Base-by-base conservation (phyloP, 2,888 invertebrate genomes). In the Calliopum simillimum region DNA sequence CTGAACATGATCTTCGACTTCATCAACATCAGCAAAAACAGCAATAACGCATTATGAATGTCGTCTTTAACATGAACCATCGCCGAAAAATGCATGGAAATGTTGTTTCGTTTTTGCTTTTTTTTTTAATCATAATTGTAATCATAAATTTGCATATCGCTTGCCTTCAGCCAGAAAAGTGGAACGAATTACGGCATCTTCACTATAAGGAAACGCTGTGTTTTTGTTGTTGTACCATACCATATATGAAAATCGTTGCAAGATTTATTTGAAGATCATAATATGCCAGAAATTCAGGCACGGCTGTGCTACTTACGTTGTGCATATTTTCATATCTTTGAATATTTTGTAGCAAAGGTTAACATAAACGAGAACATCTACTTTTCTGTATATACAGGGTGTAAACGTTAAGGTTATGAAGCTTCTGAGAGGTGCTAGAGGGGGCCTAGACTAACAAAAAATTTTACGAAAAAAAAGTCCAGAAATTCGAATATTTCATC, bases 201-300 rank as follows among this genome's bases (percentile, higher is more conserved):
- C 46, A 46, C 16, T n/a, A 33, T 21, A 41, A 4, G 33, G 41
- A 43, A 43, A 62, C 11, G 13, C 13, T 23, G 16, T 3, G 12
- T 14, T 5, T 5, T 14, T n/a, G n/a, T 8, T 14, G 49, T n/a
- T 49, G 49, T 16, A 14, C 14, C 46, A 46, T 47, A 14, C 2
- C 8, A 11, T 6, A 19, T 56, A n/a, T 23, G 53, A 21, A 56
- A 12, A 14, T 16, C n/a, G 11, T 33, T 46, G 19, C 41, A 11
- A 53, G 69, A 64, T 64, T 68, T 69, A 69, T 72, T 72, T 64
- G 64, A 72, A 70, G 67, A 68, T 70, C 69, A 66, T 65, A 46
- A 55, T 47, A 43, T 41, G 44, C 12, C 33, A 8, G 8, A 33
- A 33, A 33, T 33, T 4, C 8, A 4, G 12, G 41, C 64, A 64